Conservation (phyloP, 2,888 invertebrate genomes). For the Drosophila affinis region DNA sequence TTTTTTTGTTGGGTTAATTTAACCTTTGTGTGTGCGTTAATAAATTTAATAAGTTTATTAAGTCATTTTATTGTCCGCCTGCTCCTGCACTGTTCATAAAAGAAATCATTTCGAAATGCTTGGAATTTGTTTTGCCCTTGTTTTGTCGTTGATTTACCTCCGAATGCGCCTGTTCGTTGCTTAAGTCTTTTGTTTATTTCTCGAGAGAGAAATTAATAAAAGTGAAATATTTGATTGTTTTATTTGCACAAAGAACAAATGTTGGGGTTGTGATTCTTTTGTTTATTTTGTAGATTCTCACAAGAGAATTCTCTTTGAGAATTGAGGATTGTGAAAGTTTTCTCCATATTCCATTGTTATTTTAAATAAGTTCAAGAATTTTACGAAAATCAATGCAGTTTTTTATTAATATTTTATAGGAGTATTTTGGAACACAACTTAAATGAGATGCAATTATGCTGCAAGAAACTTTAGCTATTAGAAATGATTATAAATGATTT, state of each 20-base stretch:
- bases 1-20: slow-evolving; percentile 10
- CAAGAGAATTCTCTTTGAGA: background rate
- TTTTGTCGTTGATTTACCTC: slow-evolving; percentile 15
- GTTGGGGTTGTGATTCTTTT: background rate
- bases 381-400: background rate
- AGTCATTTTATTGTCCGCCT: slow-evolving; percentile 6
- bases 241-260: slow-evolving; percentile 1
- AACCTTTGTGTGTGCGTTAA: slow-evolving; percentile 65
- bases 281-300: slow-evolving; percentile 3
- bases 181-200: slow-evolving; percentile 56
- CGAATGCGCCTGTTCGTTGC: slow-evolving; percentile 48
- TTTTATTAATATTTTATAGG: background rate
- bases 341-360: background rate
- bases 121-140: background rate
- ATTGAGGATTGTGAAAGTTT: slow-evolving; percentile 16
- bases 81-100: slow-evolving; percentile 9
- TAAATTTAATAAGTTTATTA: slow-evolving; percentile 49
- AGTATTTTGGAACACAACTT: background rate
- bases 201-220: background rate
- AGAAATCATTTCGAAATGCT: background rate
- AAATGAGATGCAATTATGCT: background rate
- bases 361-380: background rate
- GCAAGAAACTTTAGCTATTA: slow-evolving; percentile 15
- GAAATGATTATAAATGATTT: slow-evolving; percentile 21
- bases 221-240: background rate